phyloP scores from a whole-genome alignment of 1,140 invertebrate genomes.

The Oncopeltus fasciatus region DNA sequence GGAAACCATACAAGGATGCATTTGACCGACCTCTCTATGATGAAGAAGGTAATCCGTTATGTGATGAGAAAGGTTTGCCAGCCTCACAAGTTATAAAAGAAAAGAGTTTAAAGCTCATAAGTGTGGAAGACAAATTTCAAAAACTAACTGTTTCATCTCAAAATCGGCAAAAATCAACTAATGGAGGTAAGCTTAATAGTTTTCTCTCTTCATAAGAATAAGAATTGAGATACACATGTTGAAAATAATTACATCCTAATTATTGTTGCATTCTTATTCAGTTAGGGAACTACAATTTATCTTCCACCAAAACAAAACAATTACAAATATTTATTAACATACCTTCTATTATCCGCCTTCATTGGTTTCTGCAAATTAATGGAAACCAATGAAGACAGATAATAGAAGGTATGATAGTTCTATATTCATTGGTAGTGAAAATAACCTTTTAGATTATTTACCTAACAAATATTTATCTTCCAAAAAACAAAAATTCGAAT shows the following conservation, averaged over 20 bases:
- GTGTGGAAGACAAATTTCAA: not conserved
- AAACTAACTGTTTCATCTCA: not conserved
- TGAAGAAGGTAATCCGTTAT: conserved; percentile 7
- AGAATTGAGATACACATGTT: not conserved
- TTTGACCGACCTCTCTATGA: conserved; percentile 15
- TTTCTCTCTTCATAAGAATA: not conserved
- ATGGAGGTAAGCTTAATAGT: not conserved
- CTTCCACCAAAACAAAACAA: too few relatives aligned
- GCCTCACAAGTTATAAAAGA: not conserved
- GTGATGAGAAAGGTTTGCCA: conserved; percentile 8
- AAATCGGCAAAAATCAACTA: too few relatives aligned
- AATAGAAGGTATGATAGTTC: too few relatives aligned
- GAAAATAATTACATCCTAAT: not conserved
- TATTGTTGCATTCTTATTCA: not conserved
- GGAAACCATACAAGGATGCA: conserved; percentile 11
- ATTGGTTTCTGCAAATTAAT: not conserved
- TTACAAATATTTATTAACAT: too few relatives aligned
- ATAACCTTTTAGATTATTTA: too few relatives aligned
- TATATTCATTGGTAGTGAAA: too few relatives aligned
- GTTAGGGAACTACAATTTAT: too few relatives aligned
- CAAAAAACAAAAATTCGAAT: too few relatives aligned
- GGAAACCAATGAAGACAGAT: not conserved
- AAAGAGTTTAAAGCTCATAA: not conserved
- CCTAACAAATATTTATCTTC: too few relatives aligned
- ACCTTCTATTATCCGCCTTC: not conserved